phyloP scores from a whole-genome alignment of 2,888 invertebrate species.

The Hemistola chrysoprasaria region DNA sequence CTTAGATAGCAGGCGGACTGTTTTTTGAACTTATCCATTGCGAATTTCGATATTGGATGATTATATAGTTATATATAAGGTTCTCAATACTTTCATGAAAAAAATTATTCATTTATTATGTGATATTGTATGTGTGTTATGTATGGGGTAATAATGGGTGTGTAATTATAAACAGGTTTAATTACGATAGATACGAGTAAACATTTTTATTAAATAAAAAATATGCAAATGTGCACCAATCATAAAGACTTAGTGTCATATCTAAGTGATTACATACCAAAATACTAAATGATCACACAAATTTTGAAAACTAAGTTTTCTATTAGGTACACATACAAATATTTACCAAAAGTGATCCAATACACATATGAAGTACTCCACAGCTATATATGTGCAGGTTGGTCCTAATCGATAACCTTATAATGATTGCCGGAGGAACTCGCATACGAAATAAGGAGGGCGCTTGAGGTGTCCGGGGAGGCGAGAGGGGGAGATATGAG shows the following conservation, averaged over 20 bases:
- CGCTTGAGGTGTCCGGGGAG: constrained; percentile 76
- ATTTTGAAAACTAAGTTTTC: constrained; percentile 5
- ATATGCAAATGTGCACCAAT: too few species aligned
- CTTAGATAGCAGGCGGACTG: constrained; percentile 74
- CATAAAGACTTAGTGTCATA: too few species aligned
- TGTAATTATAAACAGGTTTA: too few species aligned
- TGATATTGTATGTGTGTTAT: too few species aligned
- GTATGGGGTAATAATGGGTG: too few species aligned
- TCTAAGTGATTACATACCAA: not conserved
- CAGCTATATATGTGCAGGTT: constrained; percentile 78
- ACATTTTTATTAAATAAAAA: too few species aligned
- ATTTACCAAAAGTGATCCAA: constrained; percentile 51
- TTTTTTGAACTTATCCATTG: constrained; percentile 42
- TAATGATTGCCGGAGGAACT: constrained; percentile 82
- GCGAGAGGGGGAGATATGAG: constrained; percentile 75
- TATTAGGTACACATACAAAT: too few species aligned
- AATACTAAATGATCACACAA: not conserved
- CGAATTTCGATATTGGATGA: constrained; percentile 32
- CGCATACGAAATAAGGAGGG: constrained; percentile 83
- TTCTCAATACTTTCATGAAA: too few species aligned
- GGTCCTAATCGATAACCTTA: constrained; percentile 82
- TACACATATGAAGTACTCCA: constrained; percentile 63
- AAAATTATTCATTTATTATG: too few species aligned
- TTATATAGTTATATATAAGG: constrained; percentile 1
- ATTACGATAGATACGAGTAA: too few species aligned